A percentile compares a stretch with the other conserved stretches of the same genome.
These are phyloP conservation scores for Drosophila pectinifera DNA, from an alignment of 1,140 invertebrate species.

Conservation along the genomic window DNA sequence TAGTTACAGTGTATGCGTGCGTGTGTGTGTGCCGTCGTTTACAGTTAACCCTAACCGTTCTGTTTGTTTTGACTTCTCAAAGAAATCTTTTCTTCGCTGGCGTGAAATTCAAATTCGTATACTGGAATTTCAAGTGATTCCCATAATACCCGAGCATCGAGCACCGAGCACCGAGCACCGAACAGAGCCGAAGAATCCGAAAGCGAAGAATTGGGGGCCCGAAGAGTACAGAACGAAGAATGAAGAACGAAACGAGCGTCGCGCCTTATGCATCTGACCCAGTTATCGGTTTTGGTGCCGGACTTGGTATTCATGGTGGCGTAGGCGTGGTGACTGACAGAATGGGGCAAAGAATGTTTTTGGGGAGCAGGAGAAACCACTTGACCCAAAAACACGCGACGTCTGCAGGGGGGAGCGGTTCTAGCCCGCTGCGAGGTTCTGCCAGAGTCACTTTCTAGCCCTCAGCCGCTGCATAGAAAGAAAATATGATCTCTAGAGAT, in stretches of 20 bases:
- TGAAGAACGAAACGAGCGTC: slow-evolving; percentile 55
- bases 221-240: slow-evolving; percentile 16
- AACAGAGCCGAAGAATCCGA: slow-evolving; percentile 48
- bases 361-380: slow-evolving; percentile 32
- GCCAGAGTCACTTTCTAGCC: slow-evolving; percentile 3
- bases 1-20: slow-evolving; percentile 39
- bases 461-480: too few relatives aligned
- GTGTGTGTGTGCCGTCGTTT: slow-evolving; percentile 40
- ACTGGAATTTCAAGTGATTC: slow-evolving; percentile 52
- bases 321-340: slow-evolving; percentile 64
- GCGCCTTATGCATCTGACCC: slow-evolving; percentile 80
- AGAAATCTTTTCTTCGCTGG: slow-evolving; percentile 65
- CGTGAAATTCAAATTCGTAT: slow-evolving; percentile 59
- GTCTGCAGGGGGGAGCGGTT: slow-evolving; percentile 20
- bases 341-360: slow-evolving; percentile 32
- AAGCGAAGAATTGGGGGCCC: slow-evolving; percentile 38
- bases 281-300: slow-evolving; percentile 74
- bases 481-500: too few relatives aligned
- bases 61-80: slow-evolving; percentile 62
- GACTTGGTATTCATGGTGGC: slow-evolving; percentile 78
- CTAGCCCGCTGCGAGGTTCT: neutral
- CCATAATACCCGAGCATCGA: slow-evolving; percentile 18
- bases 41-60: slow-evolving; percentile 66
- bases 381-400: slow-evolving; percentile 64
- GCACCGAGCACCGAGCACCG: too few relatives aligned